Conservation (phyloP, 1,140 invertebrate genomes). For the Drosophila grimshawi region DNA sequence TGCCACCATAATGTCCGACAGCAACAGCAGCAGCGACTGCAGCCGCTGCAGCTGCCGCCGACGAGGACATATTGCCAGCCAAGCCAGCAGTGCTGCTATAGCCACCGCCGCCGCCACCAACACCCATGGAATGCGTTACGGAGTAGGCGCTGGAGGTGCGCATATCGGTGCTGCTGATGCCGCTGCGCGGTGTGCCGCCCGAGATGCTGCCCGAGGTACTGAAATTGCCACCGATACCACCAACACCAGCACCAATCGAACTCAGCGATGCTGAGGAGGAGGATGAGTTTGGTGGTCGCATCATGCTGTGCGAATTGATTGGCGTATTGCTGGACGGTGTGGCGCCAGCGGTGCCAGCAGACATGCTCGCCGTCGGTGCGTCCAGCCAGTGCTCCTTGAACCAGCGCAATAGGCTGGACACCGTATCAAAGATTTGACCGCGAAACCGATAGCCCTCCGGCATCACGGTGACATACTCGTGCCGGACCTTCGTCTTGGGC, state of each 20-base stretch:
- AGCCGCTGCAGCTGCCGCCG: constrained; percentile 87
- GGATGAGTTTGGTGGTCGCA: constrained; percentile 44
- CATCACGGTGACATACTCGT: constrained; percentile 96
- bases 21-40: constrained; percentile 35
- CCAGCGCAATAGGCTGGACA: constrained; percentile 95
- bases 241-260: neutral
- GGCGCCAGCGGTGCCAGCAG: constrained; percentile 87
- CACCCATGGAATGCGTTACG: constrained; percentile 88
- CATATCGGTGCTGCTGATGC: constrained; percentile 54
- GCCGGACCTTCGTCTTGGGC: constrained; percentile 91
- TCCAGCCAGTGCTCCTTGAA: constrained; percentile 99
- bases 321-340: constrained; percentile 87
- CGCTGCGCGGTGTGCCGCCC: constrained; percentile 64
- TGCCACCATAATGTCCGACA: constrained; percentile 87
- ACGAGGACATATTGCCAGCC: neutral
- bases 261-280: constrained; percentile 6
- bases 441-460: constrained; percentile 97
- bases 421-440: constrained; percentile 93
- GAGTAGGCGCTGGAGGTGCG: constrained; percentile 85
- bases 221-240: constrained; percentile 19
- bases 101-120: constrained; percentile 86
- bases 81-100: constrained; percentile 84
- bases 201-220: constrained; percentile 51
- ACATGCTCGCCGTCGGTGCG: constrained; percentile 90
- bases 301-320: constrained; percentile 41